Conservation (phyloP, 2,888 invertebrate species). For the Eumacrocentrus americanus region DNA sequence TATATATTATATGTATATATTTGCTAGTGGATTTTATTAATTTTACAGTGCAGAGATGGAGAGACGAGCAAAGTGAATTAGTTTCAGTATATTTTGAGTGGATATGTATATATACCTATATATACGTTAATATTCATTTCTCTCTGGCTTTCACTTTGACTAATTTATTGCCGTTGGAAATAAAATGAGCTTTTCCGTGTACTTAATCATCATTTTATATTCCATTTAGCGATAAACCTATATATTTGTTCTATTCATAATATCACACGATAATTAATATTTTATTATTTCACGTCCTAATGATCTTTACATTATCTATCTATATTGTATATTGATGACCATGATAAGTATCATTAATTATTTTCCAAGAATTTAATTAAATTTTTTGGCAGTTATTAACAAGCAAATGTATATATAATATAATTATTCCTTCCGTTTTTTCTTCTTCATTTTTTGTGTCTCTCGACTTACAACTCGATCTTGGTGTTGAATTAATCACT, state of each 20-base stretch:
- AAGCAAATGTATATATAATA: neutral
- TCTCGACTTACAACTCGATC: conserved; percentile 2
- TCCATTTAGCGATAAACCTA: neutral
- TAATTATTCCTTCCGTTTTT: neutral
- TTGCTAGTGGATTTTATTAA: neutral
- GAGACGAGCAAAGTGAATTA: neutral
- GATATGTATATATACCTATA: neutral
- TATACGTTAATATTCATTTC: no score
- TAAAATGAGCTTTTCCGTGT: neutral
- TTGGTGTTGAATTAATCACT: conserved; percentile 20
- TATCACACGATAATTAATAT: neutral
- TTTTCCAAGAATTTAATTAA: no score
- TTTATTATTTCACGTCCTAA: neutral
- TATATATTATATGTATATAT: neutral
- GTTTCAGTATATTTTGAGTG: neutral
- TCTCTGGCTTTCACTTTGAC: neutral
- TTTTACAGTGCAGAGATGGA: no score
- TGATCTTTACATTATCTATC: neutral
- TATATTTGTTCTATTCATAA: neutral
- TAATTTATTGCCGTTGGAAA: neutral
- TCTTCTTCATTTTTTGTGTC: neutral
- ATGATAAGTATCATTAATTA: no score
- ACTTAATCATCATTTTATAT: neutral
- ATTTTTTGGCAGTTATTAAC: neutral
- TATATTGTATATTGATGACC: no score